Base-by-base conservation (phyloP, 2,797 vertebrate genomes). In the Kryptopterus vitreolus region DNA sequence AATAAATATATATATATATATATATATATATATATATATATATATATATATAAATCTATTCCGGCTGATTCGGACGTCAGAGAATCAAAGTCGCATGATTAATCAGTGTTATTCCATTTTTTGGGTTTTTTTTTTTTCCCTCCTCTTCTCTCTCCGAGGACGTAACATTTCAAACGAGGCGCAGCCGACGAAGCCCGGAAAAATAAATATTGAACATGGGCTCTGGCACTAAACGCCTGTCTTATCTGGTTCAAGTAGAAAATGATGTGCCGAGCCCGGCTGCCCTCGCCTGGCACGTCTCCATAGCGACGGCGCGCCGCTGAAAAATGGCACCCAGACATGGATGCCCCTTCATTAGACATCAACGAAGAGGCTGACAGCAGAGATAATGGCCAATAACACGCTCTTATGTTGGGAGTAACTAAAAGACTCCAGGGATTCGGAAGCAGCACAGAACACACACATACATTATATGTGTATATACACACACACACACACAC, bases 301-400 rank as follows among this genome's bases (percentile, higher is more conserved):
- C 96, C 94, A 96, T 94, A 94, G 96, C 83, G 94, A 97, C 95
- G 1, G 85, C 77, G 92, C 92, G 94, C 95, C 93, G 94, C 94
- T 95, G 95, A 95, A 93, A 96, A 96, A 96, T 95, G 95, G 96
- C 95, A 96, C 91, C 93, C 91, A 90, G 92, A 90, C 91, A 91
- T 93, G 92, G 93, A 93, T 86, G 95, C 94, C 95, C 95, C 95
- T 93, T 97, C 95, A 96, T 97, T 98, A 97, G 95, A 93, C 96
- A 96, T 96, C 91, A 95, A 95, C 95, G 96, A 91, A 92, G 93
- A 89, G 91, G 90, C 94, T 93, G 95, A 96, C 96, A 96, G 95
- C 93, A 94, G 94, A 96, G 95, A 98, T 98, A 98, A 98, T 97
- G 94, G 96, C 95, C 95, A 96, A 96, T 96, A 98, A 97, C 93